Conservation (phyloP, 2,113 vertebrate genomes). For the Perca flavescens region DNA sequence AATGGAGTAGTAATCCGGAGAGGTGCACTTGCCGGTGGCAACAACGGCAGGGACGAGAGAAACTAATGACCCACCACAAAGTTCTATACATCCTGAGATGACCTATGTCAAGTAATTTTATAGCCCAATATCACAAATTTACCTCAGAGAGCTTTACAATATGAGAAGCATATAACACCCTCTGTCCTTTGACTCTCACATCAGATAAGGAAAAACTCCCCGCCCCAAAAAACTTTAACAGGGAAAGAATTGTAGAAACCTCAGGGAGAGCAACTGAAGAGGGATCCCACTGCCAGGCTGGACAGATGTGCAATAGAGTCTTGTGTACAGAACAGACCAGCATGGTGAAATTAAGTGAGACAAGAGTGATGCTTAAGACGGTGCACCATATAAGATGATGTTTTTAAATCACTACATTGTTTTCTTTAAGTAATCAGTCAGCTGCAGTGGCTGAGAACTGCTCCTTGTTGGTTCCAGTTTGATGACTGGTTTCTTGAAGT, state of each 20-base stretch:
- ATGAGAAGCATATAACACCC: too few relatives aligned
- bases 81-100: constrained; percentile 6
- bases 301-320: too few relatives aligned
- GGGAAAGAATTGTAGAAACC: too few relatives aligned
- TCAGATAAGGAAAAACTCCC: too few relatives aligned
- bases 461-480: constrained; percentile 11
- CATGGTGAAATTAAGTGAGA: neutral
- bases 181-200: too few relatives aligned
- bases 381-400: constrained; percentile 4
- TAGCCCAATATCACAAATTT: too few relatives aligned
- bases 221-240: too few relatives aligned
- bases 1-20: constrained; percentile 38
- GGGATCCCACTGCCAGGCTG: too few relatives aligned
- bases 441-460: neutral
- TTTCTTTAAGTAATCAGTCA: constrained; percentile 16
- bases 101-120: neutral
- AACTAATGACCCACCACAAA: neutral
- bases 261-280: too few relatives aligned
- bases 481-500: constrained; percentile 12
- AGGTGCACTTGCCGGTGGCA: neutral
- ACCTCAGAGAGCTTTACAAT: too few relatives aligned
- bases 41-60: neutral
- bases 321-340: too few relatives aligned
- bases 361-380: constrained; percentile 26
- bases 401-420: neutral